Evolutionary conservation across 2,888 invertebrate species (phyloP).

Genomic region (Chloroclysta siterata): DNA sequence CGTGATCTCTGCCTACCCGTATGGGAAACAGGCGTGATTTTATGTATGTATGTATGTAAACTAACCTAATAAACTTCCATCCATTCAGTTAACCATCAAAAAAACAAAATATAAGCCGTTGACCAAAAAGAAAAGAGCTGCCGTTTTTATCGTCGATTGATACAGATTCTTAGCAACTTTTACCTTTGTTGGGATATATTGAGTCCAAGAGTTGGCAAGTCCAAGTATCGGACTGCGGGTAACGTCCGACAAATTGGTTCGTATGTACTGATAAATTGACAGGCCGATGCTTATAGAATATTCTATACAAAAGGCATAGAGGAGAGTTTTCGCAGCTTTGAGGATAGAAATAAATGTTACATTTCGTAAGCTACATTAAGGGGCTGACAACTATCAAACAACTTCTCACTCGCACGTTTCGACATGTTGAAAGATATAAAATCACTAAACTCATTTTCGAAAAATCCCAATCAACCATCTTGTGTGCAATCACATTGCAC

Average conservation of each 20-base stretch:
- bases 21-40: too few species aligned
- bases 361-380: background rate
- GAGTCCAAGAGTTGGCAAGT: constrained; percentile 9
- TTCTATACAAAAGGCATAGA: constrained; percentile 1
- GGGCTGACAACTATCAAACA: too few species aligned
- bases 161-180: background rate
- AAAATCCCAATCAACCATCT: too few species aligned
- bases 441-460: too few species aligned
- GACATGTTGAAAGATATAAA: too few species aligned
- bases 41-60: too few species aligned
- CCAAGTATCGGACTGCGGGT: constrained; percentile 16
- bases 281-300: constrained; percentile 13
- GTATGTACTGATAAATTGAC: constrained; percentile 27
- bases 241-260: constrained; percentile 21
- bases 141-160: background rate
- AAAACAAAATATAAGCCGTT: background rate
- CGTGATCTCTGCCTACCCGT: too few species aligned
- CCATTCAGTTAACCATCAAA: too few species aligned
- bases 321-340: background rate
- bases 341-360: background rate
- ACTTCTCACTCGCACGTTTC: too few species aligned
- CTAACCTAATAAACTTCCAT: too few species aligned
- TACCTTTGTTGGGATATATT: background rate
- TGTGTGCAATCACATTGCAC: too few species aligned
- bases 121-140: background rate